Base-by-base conservation (phyloP, 2,888 invertebrate species). In the Cetonia aurata region DNA sequence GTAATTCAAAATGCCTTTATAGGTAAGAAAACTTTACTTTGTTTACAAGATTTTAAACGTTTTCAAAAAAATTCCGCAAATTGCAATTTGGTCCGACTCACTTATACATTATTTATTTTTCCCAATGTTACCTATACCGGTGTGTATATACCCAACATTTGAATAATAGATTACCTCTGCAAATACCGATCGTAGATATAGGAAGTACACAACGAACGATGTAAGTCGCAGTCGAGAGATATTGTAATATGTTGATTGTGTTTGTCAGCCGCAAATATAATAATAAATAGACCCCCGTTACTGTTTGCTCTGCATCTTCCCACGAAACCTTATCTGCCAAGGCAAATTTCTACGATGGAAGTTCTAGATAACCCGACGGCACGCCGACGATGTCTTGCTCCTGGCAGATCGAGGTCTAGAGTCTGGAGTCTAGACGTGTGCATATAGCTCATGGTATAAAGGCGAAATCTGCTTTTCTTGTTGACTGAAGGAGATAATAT, bases 281-380 rank as follows among this genome's bases (percentile, higher is more conserved):
- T 62, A 62, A 62, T 62, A 62, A 62, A 62, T 62, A 62, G 62
- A 62, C 62, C 48, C 17, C 48, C 33, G 37, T 8, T 50, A 12
- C 31, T 48, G 50, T 62, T 62, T 62, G 62, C 48, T 62, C 62
- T 17, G n/a, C 62, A 48, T 60, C 62, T 71, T 71, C 71, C 68
- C 68, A 68, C 68, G 71, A 56, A 67, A 62, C 55, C 68, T 68
- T 71, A 67, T 71, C 68, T 68, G 10, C 55, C 56, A 71, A 68
- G 62, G 67, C 68, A 71, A 71, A 71, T 62, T 71, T 72, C 65
- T 68, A 71, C 71, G 70, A 72, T 66, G 60, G 70, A 72, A 66
- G 37, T 48, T 48, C 13, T 48, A 13, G 62, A 62, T 62, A 62
- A 48, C 8, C 6, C 33, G 13, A 33, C 31, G 25, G 10, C 4